phyloP scores from a whole-genome alignment of 2,113 vertebrate species.

The Xiphorhynchus elegans region DNA sequence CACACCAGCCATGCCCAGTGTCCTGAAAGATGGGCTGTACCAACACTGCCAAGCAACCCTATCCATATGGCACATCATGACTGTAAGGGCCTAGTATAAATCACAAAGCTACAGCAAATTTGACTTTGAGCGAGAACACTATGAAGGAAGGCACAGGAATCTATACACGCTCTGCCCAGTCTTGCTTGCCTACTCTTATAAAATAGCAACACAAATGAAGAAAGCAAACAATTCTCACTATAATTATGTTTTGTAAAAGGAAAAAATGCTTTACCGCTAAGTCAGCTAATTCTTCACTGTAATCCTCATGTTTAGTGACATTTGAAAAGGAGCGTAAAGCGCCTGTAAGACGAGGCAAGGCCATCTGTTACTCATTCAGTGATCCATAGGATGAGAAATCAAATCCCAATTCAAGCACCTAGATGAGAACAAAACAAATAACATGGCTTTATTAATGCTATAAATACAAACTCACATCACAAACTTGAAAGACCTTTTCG shows the following conservation, averaged over 20 bases:
- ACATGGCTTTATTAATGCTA: not conserved
- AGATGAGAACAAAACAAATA: conserved; percentile 59
- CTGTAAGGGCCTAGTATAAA: not conserved
- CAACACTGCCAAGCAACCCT: not conserved
- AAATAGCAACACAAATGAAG: conserved; percentile 14
- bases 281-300: conserved; percentile 82
- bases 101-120: not conserved
- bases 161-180: not conserved
- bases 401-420: conserved; percentile 61
- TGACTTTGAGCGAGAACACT: not conserved
- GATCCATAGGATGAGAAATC: conserved; percentile 72
- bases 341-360: conserved; percentile 93
- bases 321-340: conserved; percentile 95
- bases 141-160: not conserved
- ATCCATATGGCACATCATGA: not conserved
- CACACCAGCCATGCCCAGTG: not conserved
- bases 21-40: not conserved
- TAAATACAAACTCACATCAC: not conserved
- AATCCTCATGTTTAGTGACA: conserved; percentile 92
- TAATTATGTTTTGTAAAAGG: not conserved
- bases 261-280: conserved; percentile 82
- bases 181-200: not conserved
- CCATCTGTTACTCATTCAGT: conserved; percentile 82
- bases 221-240: not conserved
- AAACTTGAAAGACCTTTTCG: not conserved